A percentile compares a stretch with the other conserved stretches of the same genome.
Evolutionary conservation across 2,113 vertebrate genomes (phyloP).

Genomic region (Corvus hawaiiensis): DNA sequence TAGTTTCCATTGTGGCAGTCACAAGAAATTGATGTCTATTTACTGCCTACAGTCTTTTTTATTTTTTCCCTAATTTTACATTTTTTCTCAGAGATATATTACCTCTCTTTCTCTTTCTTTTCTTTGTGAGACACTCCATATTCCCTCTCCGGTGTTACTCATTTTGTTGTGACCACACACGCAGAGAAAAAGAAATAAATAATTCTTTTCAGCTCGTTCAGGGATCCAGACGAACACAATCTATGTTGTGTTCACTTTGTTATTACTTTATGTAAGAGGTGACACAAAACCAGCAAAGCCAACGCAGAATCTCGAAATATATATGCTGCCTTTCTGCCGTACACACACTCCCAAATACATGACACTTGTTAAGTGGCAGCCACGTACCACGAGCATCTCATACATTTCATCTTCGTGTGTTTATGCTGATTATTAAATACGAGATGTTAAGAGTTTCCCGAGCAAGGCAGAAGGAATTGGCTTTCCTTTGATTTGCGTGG

Average conservation of each 20-base stretch:
- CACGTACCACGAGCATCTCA: neutral
- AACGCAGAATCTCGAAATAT: neutral
- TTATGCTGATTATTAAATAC: conserved; percentile 13
- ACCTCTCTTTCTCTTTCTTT: rapidly evolving
- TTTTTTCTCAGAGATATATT: neutral
- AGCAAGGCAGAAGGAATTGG: neutral
- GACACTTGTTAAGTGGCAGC: conserved; percentile 19
- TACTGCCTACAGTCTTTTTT: neutral
- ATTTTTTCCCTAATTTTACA: neutral
- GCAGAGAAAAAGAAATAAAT: neutral
- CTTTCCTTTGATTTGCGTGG: neutral
- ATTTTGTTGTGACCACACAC: neutral
- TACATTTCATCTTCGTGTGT: neutral
- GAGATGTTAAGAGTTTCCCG: neutral
- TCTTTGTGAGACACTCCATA: neutral
- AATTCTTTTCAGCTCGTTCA: neutral
- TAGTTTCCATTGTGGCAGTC: neutral
- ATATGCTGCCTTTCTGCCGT: conserved; percentile 6
- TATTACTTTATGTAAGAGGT: conserved; percentile 29
- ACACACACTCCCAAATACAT: neutral
- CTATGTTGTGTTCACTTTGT: conserved; percentile 20
- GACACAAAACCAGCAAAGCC: conserved; percentile 11
- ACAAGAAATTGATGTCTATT: conserved; percentile 13
- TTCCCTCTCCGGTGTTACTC: neutral
- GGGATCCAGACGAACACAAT: neutral